Percentiles rank a stretch among this genome's conserved stretches.
These are phyloP conservation scores for Bucco capensis DNA, from an alignment of 2,113 vertebrate genomes.

Conservation along the genomic window DNA sequence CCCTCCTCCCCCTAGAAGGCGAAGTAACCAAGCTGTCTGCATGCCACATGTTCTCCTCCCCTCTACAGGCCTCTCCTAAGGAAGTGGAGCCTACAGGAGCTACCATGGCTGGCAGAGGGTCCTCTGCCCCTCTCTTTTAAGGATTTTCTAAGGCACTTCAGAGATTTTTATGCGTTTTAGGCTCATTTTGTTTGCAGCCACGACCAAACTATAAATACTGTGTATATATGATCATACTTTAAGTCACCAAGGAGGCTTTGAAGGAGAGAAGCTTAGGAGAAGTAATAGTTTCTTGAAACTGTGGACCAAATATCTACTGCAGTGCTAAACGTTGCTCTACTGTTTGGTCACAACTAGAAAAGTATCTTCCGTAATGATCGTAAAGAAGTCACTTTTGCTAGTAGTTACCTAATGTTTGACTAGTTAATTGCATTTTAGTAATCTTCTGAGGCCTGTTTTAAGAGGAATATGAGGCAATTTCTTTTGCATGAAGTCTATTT, in stretches of 20 bases:
- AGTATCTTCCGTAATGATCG: not conserved
- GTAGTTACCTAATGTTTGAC: not conserved
- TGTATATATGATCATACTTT: not conserved
- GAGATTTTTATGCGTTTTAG: not conserved
- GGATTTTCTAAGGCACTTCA: not conserved
- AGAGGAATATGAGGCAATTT: not conserved
- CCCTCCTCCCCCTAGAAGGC: not conserved
- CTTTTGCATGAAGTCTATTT: not conserved
- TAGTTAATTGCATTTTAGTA: not conserved
- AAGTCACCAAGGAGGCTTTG: not conserved
- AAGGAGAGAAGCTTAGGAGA: too few species aligned
- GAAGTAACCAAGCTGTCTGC: not conserved
- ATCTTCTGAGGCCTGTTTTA: not conserved
- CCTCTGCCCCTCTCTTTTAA: not conserved
- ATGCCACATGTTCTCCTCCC: conserved; percentile 39
- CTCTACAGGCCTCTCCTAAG: conserved; percentile 12
- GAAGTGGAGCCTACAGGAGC: not conserved
- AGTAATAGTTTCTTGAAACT: not conserved
- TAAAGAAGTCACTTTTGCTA: not conserved
- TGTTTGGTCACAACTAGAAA: not conserved
- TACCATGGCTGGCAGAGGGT: not conserved
- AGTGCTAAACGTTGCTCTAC: not conserved
- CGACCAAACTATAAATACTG: not conserved
- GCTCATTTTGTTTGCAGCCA: not conserved
- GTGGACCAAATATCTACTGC: not conserved